A percentile compares a stretch with the other conserved stretches of the same genome.
Evolutionary conservation across 1,140 invertebrate genomes (phyloP).

Genomic region (Cyclina sinensis): DNA sequence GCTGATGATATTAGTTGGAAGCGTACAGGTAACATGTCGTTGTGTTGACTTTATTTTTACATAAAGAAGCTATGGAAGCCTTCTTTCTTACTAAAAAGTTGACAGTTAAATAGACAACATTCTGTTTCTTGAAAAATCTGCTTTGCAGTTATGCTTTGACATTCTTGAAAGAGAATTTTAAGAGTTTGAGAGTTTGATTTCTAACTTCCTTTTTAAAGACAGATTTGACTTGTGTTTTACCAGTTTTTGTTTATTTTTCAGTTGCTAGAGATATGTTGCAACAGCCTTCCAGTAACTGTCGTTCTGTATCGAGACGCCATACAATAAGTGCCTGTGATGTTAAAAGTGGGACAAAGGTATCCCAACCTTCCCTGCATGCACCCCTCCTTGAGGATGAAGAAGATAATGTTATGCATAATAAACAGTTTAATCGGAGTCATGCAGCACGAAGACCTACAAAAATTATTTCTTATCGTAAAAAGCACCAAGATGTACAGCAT

Average conservation of each 20-base stretch:
- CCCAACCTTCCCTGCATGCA: constrained; percentile 56
- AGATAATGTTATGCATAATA: constrained; percentile 1
- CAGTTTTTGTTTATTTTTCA: constrained; percentile 35
- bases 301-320: constrained; percentile 28
- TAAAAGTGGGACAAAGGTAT: constrained; percentile 59
- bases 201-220: too few relatives aligned
- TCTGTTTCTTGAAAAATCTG: too few relatives aligned
- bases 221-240: too few relatives aligned
- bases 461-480: constrained; percentile 59
- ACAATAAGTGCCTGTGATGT: constrained; percentile 60
- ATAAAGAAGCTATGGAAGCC: too few relatives aligned
- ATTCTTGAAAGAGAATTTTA: too few relatives aligned
- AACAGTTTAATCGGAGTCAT: constrained; percentile 42
- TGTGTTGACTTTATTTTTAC: too few relatives aligned
- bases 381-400: constrained; percentile 42
- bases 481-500: constrained; percentile 21
- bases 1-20: constrained; percentile 33
- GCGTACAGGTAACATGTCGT: constrained; percentile 57
- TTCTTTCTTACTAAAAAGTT: too few relatives aligned
- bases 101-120: too few relatives aligned
- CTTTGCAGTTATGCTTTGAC: too few relatives aligned
- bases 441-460: constrained; percentile 28
- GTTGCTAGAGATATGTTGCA: constrained; percentile 40
- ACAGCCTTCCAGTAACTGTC: constrained; percentile 18
- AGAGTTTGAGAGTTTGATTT: too few relatives aligned